Evolutionary conservation across 2,888 invertebrate genomes (phyloP), one percentile per base, ranked within the genome.

Genomic region (Candidula unifasciata): DNA sequence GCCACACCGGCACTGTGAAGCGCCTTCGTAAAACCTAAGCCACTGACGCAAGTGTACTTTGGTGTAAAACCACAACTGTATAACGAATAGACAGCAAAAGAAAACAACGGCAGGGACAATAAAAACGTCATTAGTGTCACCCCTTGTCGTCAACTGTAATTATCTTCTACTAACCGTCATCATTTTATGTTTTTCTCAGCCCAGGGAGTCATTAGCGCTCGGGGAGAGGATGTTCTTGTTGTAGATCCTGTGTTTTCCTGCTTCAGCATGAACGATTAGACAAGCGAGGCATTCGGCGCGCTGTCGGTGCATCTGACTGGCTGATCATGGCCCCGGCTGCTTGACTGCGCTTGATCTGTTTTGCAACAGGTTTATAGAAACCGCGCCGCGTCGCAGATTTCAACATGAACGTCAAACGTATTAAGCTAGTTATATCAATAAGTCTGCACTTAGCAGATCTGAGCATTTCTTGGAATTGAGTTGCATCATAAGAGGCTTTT

Each of bases 91-190:
- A 21, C 10, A 71, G 27, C 6, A 27, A 35, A 33, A 24, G 18
- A 13, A 74, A 52, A 30, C 27, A 74, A 52, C 52, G 3, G 0
- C 30, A 27, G 3, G 16, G 74, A 74, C 74, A 74, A 30, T 30
- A 78, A 60, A 78, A 37, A 78, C 35, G 60, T 64, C 64, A 37
- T 78, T 52, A 78, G 60, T 30, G 77, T 64, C 24, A n/a, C 13
- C 37, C n/a, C 18, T 5, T 60, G 60, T 78, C 60, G 37, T 64
- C 37, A 77, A 18, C 27, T 66, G n/a, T 78, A 33, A 66, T 78
- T 60, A 79, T 30, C 79, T 3, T 68, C 18, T 2, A 16, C 44
- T 5, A 37, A 30, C n/a, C 30, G 37, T 27, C 79, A 79, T 68
- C 52, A 66, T 79, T 44, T 79, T 44, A 79, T 79, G 66, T 37